phyloP scores from a whole-genome alignment of 2,113 vertebrate genomes.

The Lutjanus erythropterus region DNA sequence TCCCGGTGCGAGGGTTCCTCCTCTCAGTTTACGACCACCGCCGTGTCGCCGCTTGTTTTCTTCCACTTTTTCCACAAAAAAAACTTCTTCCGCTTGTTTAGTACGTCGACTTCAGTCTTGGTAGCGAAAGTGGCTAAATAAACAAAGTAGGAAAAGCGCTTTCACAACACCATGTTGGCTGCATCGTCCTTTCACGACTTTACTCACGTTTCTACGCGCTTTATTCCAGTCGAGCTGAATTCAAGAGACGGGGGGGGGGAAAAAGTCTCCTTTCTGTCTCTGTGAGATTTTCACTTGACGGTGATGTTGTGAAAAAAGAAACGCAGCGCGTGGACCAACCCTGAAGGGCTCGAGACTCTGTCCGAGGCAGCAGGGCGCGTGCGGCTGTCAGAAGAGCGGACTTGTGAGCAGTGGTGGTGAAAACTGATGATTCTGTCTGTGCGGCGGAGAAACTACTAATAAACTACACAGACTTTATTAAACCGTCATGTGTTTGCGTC shows the following conservation, averaged over 20 bases:
- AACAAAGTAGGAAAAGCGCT: not conserved
- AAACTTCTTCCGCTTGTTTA: slow-evolving; percentile 34
- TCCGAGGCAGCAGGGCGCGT: slow-evolving; percentile 17
- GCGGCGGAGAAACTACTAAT: not conserved
- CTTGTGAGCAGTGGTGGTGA: too few relatives aligned
- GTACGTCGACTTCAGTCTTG: not conserved
- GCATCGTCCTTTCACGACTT: slow-evolving; percentile 17
- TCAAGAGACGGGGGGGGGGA: not conserved
- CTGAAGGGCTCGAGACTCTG: not conserved
- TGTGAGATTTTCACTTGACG: too few relatives aligned
- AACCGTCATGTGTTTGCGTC: not conserved
- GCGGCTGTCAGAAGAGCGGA: slow-evolving; percentile 45
- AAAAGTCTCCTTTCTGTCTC: too few relatives aligned
- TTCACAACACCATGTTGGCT: not conserved
- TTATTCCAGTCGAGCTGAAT: not conserved
- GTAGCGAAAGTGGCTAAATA: not conserved
- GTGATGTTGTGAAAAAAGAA: not conserved
- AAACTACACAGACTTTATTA: slow-evolving; percentile 20
- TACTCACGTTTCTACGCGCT: not conserved
- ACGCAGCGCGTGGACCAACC: not conserved
- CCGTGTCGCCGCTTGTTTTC: slow-evolving; percentile 3
- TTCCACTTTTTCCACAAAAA: slow-evolving; percentile 33
- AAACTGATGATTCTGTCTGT: not conserved
- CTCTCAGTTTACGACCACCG: slow-evolving; percentile 8
- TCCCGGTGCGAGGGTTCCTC: slow-evolving; percentile 4